phyloP scores from a whole-genome alignment of 2,113 vertebrate species.

The Loxodonta africana region DNA sequence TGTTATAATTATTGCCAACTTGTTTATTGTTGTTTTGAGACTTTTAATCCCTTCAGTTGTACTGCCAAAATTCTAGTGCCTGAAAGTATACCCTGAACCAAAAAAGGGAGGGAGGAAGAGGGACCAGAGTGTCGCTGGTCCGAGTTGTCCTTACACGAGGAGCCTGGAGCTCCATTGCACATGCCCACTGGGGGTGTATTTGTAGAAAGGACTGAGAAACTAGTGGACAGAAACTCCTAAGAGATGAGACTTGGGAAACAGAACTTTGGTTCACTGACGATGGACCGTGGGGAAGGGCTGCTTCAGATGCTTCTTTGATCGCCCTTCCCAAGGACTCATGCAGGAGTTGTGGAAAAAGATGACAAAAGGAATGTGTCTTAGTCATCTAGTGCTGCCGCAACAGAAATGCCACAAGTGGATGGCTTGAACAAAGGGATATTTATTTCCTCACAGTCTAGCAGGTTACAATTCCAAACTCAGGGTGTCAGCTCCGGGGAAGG shows the following conservation, averaged over 20 bases:
- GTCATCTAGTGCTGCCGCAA: too few species aligned
- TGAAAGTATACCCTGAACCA: conserved; percentile 22
- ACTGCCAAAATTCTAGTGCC: background rate
- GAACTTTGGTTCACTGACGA: background rate
- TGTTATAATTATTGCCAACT: conserved; percentile 27
- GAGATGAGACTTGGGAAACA: background rate
- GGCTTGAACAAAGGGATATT: too few species aligned
- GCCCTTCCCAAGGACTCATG: background rate
- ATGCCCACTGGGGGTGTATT: background rate
- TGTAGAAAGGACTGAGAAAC: background rate
- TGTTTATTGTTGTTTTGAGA: conserved; percentile 48
- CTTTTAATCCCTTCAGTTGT: conserved; percentile 43
- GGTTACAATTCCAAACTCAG: too few species aligned
- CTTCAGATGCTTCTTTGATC: background rate
- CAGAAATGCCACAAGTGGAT: too few species aligned
- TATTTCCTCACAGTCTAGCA: too few species aligned
- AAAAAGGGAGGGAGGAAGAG: background rate
- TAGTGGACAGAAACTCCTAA: background rate
- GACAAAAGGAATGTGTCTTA: background rate
- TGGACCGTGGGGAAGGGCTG: background rate
- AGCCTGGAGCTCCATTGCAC: background rate
- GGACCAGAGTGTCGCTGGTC: background rate
- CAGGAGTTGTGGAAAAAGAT: background rate
- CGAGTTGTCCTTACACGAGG: background rate
- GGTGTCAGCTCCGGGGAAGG: too few species aligned